Percentiles rank a stretch among this genome's conserved stretches.
Conservation (phyloP, 2,888 invertebrate species). For the Chrysolina haemoptera region DNA sequence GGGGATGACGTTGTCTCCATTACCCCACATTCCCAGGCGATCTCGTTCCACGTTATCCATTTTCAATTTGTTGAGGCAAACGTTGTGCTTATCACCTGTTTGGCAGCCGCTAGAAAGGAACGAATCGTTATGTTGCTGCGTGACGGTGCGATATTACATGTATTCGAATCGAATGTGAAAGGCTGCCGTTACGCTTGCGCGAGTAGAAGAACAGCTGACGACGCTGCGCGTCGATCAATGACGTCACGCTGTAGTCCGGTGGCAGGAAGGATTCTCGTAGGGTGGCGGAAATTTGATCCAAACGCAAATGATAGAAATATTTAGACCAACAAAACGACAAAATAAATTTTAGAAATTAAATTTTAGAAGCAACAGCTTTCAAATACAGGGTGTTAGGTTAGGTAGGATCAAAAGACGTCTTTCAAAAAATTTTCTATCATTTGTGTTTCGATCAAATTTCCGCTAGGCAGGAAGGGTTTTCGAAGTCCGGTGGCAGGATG, state of each 20-base stretch:
- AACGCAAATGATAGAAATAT: no score
- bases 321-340: no score
- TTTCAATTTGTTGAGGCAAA: constrained; percentile 33
- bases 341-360: no score
- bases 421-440: no score
- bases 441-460: no score
- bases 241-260: not conserved
- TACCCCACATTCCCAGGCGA: constrained; percentile 60
- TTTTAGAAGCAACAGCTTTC: no score
- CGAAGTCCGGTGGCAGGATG: no score
- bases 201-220: constrained; percentile 3
- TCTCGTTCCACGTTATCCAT: constrained; percentile 55
- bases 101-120: constrained; percentile 40
- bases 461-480: no score
- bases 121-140: constrained; percentile 35
- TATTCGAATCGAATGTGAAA: constrained; percentile 6
- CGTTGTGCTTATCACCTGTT: constrained; percentile 21
- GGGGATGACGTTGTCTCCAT: constrained; percentile 57
- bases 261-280: no score
- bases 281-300: no score
- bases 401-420: no score
- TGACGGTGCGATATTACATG: constrained; percentile 6
- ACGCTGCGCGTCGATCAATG: constrained; percentile 8
- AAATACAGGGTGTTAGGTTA: no score
- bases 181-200: constrained; percentile 31